Percentiles rank a stretch among this genome's conserved stretches.
These are phyloP conservation scores for Volucella inflata DNA, from an alignment of 2,888 invertebrate genomes.

Conservation along the genomic window DNA sequence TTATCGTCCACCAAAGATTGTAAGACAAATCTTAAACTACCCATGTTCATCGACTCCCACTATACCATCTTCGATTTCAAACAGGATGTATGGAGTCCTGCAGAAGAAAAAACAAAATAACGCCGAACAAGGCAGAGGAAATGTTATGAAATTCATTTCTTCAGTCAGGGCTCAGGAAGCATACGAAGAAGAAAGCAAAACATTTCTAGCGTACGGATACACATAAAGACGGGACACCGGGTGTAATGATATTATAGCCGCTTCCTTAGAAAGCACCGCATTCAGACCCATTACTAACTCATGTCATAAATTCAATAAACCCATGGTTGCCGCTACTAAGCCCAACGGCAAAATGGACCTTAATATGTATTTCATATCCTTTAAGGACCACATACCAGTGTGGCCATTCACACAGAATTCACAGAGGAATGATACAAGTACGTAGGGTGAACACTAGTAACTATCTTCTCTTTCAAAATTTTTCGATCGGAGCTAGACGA, in stretches of 20 bases:
- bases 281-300: constrained; percentile 39
- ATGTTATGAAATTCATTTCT: constrained; percentile 33
- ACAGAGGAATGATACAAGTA: too few relatives aligned
- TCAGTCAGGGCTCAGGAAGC: neutral
- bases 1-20: constrained; percentile 45
- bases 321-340: constrained; percentile 13
- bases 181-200: constrained; percentile 15
- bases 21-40: constrained; percentile 7
- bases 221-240: neutral
- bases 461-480: too few relatives aligned
- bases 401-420: too few relatives aligned
- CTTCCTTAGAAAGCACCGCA: constrained; percentile 4
- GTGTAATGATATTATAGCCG: constrained; percentile 20
- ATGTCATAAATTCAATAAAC: constrained; percentile 51
- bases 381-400: too few relatives aligned
- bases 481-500: too few relatives aligned
- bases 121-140: constrained; percentile 6
- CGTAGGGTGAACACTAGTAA: too few relatives aligned
- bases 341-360: constrained; percentile 47
- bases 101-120: neutral
- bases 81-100: neutral
- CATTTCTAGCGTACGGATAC: constrained; percentile 18
- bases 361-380: constrained; percentile 16
- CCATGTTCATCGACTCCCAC: neutral
- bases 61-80: constrained; percentile 5